A percentile compares a stretch with the other conserved stretches of the same genome.
Conservation (phyloP, 2,113 vertebrate species). For the Rana temporaria region DNA sequence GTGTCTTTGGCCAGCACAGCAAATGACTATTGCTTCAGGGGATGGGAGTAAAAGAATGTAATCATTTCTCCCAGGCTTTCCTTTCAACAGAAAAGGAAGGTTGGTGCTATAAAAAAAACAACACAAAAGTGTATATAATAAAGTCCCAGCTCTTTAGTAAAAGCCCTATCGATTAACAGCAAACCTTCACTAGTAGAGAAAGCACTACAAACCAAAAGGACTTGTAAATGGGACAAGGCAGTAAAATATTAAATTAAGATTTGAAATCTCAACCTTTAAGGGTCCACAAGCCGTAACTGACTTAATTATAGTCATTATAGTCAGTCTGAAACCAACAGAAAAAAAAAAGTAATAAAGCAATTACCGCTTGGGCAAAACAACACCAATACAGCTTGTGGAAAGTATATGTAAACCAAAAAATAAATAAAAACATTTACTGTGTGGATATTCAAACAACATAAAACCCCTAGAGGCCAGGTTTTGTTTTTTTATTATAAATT, state of each 20-base stretch:
- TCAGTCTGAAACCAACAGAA: too few species aligned
- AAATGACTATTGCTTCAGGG: constrained; percentile 68
- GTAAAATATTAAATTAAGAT: constrained; percentile 26
- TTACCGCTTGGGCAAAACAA: neutral
- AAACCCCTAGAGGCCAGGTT: too few species aligned
- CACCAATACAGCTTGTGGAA: too few species aligned
- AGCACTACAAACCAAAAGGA: neutral
- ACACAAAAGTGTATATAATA: neutral
- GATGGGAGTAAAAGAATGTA: constrained; percentile 64
- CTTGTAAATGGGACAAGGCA: neutral
- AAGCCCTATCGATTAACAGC: neutral
- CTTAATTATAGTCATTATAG: too few species aligned
- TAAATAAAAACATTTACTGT: too few species aligned
- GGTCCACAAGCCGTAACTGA: neutral
- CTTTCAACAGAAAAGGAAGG: constrained; percentile 24
- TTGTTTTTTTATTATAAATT: too few species aligned
- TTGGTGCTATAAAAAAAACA: constrained; percentile 9
- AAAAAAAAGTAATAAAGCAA: too few species aligned
- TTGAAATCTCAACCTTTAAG: neutral
- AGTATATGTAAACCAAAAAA: too few species aligned
- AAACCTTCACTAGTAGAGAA: neutral
- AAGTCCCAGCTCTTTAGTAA: neutral
- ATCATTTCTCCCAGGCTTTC: constrained; percentile 33
- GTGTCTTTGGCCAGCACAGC: constrained; percentile 68
- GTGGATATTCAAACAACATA: too few species aligned